Percentiles rank a stretch among this genome's conserved stretches.
These are phyloP conservation scores for Platyrinchus mystaceus DNA, from an alignment of 2,797 vertebrate species.

Conservation along the genomic window DNA sequence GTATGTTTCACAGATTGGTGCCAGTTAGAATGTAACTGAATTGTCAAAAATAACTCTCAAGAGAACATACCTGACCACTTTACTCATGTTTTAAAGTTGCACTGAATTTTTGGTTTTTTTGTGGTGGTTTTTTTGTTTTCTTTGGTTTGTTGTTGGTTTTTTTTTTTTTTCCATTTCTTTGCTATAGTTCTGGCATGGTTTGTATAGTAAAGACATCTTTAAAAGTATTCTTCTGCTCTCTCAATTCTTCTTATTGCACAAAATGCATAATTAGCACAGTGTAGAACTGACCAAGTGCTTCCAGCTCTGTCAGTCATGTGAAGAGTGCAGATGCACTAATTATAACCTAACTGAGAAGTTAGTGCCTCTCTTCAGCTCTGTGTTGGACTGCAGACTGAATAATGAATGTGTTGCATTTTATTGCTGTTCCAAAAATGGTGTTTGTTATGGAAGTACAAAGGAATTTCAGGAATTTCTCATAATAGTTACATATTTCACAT, in stretches of 20 bases:
- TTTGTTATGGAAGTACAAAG: neutral
- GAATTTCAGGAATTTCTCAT: neutral
- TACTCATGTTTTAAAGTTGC: neutral
- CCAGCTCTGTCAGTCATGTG: neutral
- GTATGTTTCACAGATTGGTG: neutral
- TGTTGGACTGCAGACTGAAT: neutral
- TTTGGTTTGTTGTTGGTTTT: fast-evolving
- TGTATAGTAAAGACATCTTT: neutral
- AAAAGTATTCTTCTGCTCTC: neutral
- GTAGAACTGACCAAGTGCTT: neutral
- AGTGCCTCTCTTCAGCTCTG: neutral
- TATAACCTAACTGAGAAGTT: neutral
- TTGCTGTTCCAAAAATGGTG: neutral
- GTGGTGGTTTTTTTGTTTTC: too few relatives aligned
- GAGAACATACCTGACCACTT: neutral
- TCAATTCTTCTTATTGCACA: neutral
- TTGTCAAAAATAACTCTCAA: neutral
- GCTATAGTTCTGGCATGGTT: neutral
- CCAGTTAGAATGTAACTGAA: neutral
- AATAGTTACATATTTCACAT: neutral
- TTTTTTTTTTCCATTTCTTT: neutral
- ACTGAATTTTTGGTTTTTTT: too few relatives aligned
- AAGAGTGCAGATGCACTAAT: neutral
- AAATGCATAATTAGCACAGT: neutral
- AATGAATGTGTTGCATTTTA: neutral